These are phyloP conservation scores for Thalassaphorura encarpata DNA, from an alignment of 1,140 invertebrate genomes.

Conservation along the genomic window DNA sequence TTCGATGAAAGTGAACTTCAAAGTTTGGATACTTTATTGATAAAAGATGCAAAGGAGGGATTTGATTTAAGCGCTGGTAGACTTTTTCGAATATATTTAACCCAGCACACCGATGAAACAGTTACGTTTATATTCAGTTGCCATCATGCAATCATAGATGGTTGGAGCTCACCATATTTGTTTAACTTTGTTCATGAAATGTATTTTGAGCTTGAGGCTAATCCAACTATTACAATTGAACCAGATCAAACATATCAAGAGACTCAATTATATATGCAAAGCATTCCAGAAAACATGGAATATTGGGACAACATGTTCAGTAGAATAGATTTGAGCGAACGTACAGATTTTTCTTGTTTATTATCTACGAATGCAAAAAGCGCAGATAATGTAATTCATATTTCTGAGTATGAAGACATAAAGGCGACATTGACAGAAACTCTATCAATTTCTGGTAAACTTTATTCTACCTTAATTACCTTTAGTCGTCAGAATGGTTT, in stretches of 20 bases:
- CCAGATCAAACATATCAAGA: neutral
- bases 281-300: neutral
- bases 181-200: slow-evolving; percentile 1
- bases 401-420: too few species aligned
- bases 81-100: neutral
- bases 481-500: neutral
- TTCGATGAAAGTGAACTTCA: neutral
- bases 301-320: neutral
- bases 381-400: too few species aligned
- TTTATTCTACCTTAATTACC: neutral
- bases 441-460: neutral
- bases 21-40: neutral
- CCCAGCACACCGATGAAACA: neutral
- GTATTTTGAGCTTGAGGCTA: neutral
- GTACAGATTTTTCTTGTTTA: too few species aligned
- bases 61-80: neutral
- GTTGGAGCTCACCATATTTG: slow-evolving; percentile 7
- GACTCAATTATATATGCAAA: neutral
- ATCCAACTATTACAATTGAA: neutral
- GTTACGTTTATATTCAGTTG: slow-evolving; percentile 3
- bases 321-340: neutral
- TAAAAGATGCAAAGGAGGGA: neutral
- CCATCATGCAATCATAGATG: slow-evolving; percentile 9
- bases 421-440: neutral
- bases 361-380: too few species aligned